phyloP scores from a whole-genome alignment of 2,888 invertebrate genomes.

The Shargacucullia verbasci region DNA sequence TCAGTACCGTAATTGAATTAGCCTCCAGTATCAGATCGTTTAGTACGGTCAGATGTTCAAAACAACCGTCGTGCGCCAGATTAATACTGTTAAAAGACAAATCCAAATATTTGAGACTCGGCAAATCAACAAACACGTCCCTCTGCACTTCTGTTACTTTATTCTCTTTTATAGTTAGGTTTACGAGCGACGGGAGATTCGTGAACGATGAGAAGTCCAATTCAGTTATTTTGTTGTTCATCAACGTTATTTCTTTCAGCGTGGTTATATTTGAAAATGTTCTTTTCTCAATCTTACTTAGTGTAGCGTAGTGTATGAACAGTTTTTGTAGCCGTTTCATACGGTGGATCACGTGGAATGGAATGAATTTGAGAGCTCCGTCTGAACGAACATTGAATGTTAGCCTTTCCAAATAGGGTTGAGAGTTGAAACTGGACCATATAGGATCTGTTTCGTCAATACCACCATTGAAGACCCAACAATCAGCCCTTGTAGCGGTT shows the following conservation, averaged over 20 bases:
- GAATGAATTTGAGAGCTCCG: conserved; percentile 92
- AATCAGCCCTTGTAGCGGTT: conserved; percentile 92
- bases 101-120: conserved; percentile 92
- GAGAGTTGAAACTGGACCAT: conserved; percentile 93
- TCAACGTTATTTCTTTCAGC: conserved; percentile 91
- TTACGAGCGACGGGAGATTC: conserved; percentile 91
- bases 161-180: conserved; percentile 93
- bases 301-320: conserved; percentile 92
- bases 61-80: conserved; percentile 95
- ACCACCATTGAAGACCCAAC: conserved; percentile 93
- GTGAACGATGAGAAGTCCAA: conserved; percentile 93
- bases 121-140: conserved; percentile 93
- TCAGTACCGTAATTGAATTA: conserved; percentile 93
- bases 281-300: conserved; percentile 91
- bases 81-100: conserved; percentile 96
- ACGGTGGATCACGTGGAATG: conserved; percentile 91
- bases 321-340: conserved; percentile 91
- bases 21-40: conserved; percentile 94
- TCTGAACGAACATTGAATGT: conserved; percentile 92
- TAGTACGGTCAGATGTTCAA: conserved; percentile 92
- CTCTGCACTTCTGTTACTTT: conserved; percentile 93
- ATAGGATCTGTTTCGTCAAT: conserved; percentile 91
- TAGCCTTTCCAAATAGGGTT: conserved; percentile 91
- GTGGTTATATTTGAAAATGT: conserved; percentile 93
- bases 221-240: conserved; percentile 91